phyloP scores from a whole-genome alignment of 2,797 vertebrate species.

The Microctenopoma lineatum region DNA sequence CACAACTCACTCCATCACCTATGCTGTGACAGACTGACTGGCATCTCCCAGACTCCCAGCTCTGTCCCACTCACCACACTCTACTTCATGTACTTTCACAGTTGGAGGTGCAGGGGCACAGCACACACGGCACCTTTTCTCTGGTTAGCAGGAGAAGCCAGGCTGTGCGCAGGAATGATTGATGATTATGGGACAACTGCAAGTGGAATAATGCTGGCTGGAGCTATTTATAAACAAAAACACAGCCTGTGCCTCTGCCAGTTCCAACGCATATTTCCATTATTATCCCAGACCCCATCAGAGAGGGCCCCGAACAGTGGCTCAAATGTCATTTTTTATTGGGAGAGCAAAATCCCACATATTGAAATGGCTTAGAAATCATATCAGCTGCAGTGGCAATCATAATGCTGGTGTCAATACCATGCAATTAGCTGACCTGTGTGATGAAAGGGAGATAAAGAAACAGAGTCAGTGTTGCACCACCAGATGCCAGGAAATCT shows the following conservation, averaged over 20 bases:
- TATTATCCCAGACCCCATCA: conserved; percentile 75
- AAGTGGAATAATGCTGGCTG: conserved; percentile 82
- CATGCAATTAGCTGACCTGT: conserved; percentile 67
- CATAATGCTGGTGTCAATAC: conserved; percentile 72
- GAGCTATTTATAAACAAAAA: conserved; percentile 87
- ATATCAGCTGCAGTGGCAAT: conserved; percentile 54
- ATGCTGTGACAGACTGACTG: background rate
- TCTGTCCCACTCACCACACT: conserved; percentile 48
- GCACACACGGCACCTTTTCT: conserved; percentile 63
- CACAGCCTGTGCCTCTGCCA: conserved; percentile 75
- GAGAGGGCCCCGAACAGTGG: conserved; percentile 60
- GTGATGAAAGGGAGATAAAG: conserved; percentile 54
- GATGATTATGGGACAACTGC: conserved; percentile 83
- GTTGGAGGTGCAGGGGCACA: conserved; percentile 74
- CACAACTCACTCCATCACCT: conserved; percentile 64
- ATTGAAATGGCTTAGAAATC: conserved; percentile 61
- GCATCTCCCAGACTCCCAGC: conserved; percentile 36
- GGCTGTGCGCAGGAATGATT: conserved; percentile 75
- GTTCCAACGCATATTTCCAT: conserved; percentile 69
- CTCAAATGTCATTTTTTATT: conserved; percentile 69
- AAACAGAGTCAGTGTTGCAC: conserved; percentile 44
- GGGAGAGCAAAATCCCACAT: conserved; percentile 57
- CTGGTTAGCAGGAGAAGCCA: conserved; percentile 60
- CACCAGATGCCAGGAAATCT: conserved; percentile 63
- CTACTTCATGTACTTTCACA: conserved; percentile 71